Evolutionary conservation across 1,140 invertebrate species (phyloP).

Genomic region (Drosophila pallidifrons): DNA sequence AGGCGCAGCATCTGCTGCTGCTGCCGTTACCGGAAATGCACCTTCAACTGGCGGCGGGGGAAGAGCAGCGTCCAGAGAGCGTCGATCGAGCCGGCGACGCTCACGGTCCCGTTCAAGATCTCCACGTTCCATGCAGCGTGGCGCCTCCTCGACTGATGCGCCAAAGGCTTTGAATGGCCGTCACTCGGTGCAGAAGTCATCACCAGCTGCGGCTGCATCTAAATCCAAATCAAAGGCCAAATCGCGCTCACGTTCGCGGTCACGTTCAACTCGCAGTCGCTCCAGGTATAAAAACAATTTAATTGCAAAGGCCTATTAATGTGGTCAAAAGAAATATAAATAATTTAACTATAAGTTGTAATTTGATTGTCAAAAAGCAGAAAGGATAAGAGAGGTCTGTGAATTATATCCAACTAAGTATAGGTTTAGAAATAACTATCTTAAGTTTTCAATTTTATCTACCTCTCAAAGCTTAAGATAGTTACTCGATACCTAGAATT

Average conservation of each 20-base stretch:
- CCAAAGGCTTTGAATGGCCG: slow-evolving; percentile 83
- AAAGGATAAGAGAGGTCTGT: not conserved
- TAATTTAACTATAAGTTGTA: not conserved
- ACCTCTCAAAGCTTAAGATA: too few relatives aligned
- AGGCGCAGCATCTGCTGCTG: slow-evolving; percentile 16
- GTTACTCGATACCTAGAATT: too few relatives aligned
- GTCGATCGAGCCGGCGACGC: slow-evolving; percentile 52
- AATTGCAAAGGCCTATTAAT: not conserved
- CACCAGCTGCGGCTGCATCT: slow-evolving; percentile 25
- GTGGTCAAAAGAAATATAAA: not conserved
- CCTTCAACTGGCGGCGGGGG: slow-evolving; percentile 3
- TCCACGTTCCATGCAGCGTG: slow-evolving; percentile 63
- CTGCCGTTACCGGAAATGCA: slow-evolving; percentile 6
- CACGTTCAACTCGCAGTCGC: slow-evolving; percentile 65
- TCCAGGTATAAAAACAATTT: slow-evolving; percentile 44
- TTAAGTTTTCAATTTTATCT: too few relatives aligned
- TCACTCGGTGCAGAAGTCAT: slow-evolving; percentile 60
- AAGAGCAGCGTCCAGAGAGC: slow-evolving; percentile 51
- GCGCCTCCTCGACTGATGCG: slow-evolving; percentile 75
- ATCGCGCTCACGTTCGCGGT: slow-evolving; percentile 65
- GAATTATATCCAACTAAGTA: too few relatives aligned
- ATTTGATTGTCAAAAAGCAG: not conserved
- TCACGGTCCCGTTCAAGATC: slow-evolving; percentile 63
- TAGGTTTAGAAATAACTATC: too few relatives aligned
- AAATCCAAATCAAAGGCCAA: slow-evolving; percentile 61